Percentiles rank a stretch among this genome's conserved stretches.
Evolutionary conservation across 2,797 vertebrate genomes (phyloP).

Genomic region (Graptemys geographica): DNA sequence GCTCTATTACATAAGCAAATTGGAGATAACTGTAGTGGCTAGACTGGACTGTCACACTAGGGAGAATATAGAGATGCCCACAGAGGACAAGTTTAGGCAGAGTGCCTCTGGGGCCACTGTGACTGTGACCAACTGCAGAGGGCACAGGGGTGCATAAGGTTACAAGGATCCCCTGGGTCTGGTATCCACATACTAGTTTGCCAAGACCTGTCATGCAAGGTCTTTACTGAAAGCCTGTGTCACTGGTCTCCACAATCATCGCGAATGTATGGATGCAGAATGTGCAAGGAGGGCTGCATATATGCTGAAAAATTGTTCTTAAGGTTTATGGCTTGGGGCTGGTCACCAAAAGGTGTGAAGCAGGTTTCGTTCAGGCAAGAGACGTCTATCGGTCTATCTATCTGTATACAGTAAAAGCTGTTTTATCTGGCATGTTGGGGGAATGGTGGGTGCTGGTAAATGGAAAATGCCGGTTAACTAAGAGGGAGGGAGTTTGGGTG

Average conservation of each 20-base stretch:
- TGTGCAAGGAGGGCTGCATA: not conserved
- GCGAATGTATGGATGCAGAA: not conserved
- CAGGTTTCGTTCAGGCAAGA: not conserved
- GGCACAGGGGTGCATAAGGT: not conserved
- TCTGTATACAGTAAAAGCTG: not conserved
- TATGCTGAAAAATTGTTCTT: too few species aligned
- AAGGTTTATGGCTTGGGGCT: not conserved
- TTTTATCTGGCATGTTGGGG: too few species aligned
- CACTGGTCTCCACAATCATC: not conserved
- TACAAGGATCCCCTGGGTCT: not conserved
- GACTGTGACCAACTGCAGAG: not conserved
- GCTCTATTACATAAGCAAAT: fast-evolving
- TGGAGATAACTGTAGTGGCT: not conserved
- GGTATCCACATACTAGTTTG: not conserved
- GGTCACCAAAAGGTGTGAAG: not conserved
- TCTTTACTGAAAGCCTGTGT: not conserved
- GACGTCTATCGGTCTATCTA: not conserved
- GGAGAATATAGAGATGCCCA: not conserved
- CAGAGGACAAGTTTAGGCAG: not conserved
- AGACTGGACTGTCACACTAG: not conserved
- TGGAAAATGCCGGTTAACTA: too few species aligned
- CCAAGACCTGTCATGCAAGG: not conserved
- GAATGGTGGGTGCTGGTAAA: too few species aligned
- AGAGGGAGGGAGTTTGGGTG: too few species aligned
- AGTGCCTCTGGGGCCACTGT: not conserved